Conservation (phyloP, 2,113 vertebrate genomes). For the Malurus cyaneus region DNA sequence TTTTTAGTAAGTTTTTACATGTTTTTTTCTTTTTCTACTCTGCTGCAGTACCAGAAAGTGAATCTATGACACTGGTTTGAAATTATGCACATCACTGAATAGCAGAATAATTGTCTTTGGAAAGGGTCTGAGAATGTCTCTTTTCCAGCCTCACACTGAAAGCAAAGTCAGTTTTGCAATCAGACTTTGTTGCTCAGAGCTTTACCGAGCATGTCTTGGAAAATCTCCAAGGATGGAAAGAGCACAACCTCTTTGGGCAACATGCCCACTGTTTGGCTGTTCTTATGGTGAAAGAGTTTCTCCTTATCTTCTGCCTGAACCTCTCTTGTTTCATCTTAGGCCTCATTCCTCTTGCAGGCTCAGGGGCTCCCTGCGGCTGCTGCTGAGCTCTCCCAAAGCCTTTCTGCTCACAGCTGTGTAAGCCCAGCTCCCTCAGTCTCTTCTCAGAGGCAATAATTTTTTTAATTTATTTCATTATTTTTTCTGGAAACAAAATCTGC, state of each 20-base stretch:
- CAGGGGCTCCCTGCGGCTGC: neutral
- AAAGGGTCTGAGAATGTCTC: neutral
- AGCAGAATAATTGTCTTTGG: neutral
- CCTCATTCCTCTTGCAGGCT: neutral
- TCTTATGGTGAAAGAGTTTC: neutral
- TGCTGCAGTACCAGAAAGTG: neutral
- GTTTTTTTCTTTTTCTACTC: neutral
- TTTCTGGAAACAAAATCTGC: neutral
- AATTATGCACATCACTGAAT: neutral
- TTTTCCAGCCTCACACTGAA: neutral
- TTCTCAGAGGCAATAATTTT: neutral
- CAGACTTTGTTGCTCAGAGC: neutral
- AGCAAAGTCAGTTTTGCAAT: neutral
- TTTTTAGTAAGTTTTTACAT: neutral
- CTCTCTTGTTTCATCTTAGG: neutral
- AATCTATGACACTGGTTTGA: neutral
- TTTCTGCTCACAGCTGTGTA: fast-evolving
- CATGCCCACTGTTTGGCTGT: neutral
- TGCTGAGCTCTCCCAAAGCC: neutral
- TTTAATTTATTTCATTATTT: fast-evolving
- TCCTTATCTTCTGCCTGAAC: neutral
- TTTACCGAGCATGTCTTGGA: neutral
- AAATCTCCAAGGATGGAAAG: neutral
- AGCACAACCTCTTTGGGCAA: neutral
- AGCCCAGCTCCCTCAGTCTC: neutral